Percentiles rank a stretch among this genome's conserved stretches.
Conservation (phyloP, 1,140 invertebrate species). For the Archivesica marissinica region DNA sequence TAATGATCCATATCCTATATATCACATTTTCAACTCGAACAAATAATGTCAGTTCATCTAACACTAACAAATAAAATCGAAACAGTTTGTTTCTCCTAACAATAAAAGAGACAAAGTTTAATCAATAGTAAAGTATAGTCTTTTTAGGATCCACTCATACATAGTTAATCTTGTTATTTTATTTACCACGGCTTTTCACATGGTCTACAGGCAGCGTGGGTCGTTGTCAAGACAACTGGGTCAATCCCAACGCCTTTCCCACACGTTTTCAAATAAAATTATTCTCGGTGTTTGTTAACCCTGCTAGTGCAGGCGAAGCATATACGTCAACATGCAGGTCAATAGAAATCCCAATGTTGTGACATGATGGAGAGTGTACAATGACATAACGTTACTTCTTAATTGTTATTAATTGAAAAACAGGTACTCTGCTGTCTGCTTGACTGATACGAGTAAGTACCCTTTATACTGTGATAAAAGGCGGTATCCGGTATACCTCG, state of each 20-base stretch:
- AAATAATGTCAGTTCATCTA: not conserved
- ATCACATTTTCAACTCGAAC: not conserved
- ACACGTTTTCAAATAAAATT: too few species aligned
- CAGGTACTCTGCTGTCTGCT: too few species aligned
- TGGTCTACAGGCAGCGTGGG: slow-evolving; percentile 5
- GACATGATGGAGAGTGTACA: too few species aligned
- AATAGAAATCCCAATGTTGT: too few species aligned
- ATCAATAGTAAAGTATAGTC: slow-evolving; percentile 20
- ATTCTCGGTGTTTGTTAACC: too few species aligned
- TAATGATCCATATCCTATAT: not conserved
- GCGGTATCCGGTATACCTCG: too few species aligned
- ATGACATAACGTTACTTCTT: too few species aligned
- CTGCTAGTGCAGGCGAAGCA: too few species aligned
- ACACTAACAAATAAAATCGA: slow-evolving; percentile 11
- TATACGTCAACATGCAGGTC: too few species aligned
- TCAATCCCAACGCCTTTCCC: not conserved
- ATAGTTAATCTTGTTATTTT: slow-evolving; percentile 41
- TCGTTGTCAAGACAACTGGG: slow-evolving; percentile 38
- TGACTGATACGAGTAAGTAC: too few species aligned
- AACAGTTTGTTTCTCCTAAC: not conserved
- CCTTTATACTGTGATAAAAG: too few species aligned
- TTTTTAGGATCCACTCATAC: slow-evolving; percentile 27
- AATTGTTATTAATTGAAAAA: too few species aligned
- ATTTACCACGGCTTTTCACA: slow-evolving; percentile 24
- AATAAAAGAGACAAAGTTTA: slow-evolving; percentile 3